A percentile compares a stretch with the other conserved stretches of the same genome.
Conservation (phyloP, 2,113 vertebrate genomes). For the Hemibates koningsi region DNA sequence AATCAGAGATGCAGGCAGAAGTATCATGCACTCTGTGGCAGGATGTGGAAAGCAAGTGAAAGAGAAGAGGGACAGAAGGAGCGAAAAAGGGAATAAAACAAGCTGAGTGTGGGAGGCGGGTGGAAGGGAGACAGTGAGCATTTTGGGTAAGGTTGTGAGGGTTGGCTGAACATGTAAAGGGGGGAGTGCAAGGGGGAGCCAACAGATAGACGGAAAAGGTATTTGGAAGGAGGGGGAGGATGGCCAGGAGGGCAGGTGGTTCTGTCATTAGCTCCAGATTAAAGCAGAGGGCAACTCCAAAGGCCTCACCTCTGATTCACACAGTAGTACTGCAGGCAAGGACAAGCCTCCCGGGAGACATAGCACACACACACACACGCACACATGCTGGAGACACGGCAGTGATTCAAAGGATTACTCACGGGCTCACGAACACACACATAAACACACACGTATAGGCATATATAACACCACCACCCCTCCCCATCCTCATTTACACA, state of each 20-base stretch:
- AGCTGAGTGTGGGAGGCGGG: not conserved
- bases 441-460: not conserved
- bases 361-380: slow-evolving; percentile 6
- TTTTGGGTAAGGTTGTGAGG: slow-evolving; percentile 6
- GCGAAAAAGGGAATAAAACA: slow-evolving; percentile 15
- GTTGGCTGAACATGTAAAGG: not conserved
- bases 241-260: slow-evolving; percentile 42
- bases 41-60: slow-evolving; percentile 11
- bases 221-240: not conserved
- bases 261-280: slow-evolving; percentile 65
- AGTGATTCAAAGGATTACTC: slow-evolving; percentile 51
- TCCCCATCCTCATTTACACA: slow-evolving; percentile 30
- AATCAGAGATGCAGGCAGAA: slow-evolving; percentile 39
- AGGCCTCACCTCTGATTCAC: slow-evolving; percentile 69
- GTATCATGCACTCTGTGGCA: slow-evolving; percentile 10
- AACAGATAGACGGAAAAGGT: not conserved
- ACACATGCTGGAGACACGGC: slow-evolving; percentile 1
- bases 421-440: not conserved
- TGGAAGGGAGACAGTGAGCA: slow-evolving; percentile 22
- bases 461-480: slow-evolving; percentile 17
- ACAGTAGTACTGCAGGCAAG: slow-evolving; percentile 57
- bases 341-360: slow-evolving; percentile 54
- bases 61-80: not conserved
- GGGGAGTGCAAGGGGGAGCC: not conserved
- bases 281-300: slow-evolving; percentile 61